Evolutionary conservation across 2,888 invertebrate genomes (phyloP).

Genomic region (Archips crataeganus): DNA sequence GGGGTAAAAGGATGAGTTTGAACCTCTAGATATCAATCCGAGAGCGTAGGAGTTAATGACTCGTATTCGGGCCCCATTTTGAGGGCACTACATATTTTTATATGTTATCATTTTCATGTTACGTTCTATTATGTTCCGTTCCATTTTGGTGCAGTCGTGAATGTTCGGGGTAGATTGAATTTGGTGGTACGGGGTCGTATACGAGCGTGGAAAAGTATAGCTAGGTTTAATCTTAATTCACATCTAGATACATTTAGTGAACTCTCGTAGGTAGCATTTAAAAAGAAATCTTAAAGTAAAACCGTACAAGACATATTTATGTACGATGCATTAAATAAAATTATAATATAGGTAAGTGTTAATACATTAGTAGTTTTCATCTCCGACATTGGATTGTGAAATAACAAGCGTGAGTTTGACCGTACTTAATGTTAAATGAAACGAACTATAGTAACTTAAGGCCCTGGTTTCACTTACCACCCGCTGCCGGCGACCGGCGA

Average conservation of each 20-base stretch:
- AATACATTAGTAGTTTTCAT: no score
- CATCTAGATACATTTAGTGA: not conserved
- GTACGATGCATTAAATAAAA: no score
- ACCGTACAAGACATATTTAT: no score
- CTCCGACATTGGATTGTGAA: no score
- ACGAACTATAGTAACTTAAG: no score
- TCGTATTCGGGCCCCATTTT: slow-evolving; percentile 47
- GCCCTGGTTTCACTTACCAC: no score
- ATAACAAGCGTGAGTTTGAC: no score
- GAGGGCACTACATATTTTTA: slow-evolving; percentile 42
- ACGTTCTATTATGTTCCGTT: slow-evolving; percentile 30
- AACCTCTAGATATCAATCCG: slow-evolving; percentile 65
- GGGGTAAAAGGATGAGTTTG: slow-evolving; percentile 51
- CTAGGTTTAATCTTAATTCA: not conserved
- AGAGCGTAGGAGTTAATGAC: slow-evolving; percentile 56
- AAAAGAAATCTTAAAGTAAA: no score
- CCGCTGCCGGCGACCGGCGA: no score
- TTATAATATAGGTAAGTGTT: no score
- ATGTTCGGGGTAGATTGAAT: slow-evolving; percentile 8
- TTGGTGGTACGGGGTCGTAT: not conserved
- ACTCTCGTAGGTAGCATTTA: no score
- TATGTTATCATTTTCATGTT: slow-evolving; percentile 38
- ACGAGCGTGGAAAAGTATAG: not conserved
- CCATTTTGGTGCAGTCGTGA: slow-evolving; percentile 23
- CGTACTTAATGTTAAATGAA: no score